Base-by-base conservation (phyloP, 2,888 invertebrate genomes). In the Epinotia brunnichana region DNA sequence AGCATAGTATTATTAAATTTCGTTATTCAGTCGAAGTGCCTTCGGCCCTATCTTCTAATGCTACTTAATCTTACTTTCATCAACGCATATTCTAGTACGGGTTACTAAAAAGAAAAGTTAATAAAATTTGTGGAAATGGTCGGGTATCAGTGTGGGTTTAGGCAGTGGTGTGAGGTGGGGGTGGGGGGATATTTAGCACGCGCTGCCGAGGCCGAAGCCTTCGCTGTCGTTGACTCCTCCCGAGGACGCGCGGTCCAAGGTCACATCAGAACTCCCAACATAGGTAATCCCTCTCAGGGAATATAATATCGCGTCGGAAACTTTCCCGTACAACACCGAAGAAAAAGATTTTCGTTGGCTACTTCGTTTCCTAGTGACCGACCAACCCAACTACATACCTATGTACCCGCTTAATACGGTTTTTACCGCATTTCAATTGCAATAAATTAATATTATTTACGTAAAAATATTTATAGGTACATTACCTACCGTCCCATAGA, bases 151-250 rank as follows among this genome's bases (percentile, higher is more conserved):
- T 74, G 74, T 76, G 76, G 76, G 74, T 70, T 70, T 78, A 77
- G 70, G 53, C 72, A 59, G 74, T 73, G 71, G 77, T 75, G 75
- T 71, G 72, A 80, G 75, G 74, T 67, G 77, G 76, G 75, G 74
- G 78, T 74, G 82, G 83, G 77, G 78, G 79, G 79, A 79, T 76
- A 79, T 79, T 78, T 79, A 82, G 80, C 81, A 80, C 82, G 82
- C 81, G 83, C 82, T 75, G 70, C 74, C 81, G 86, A 85, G 86
- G 86, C 87, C 82, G 78, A 78, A 80, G 81, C 78, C 78, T 81
- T 80, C 79, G 85, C 90, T 89, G 92, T 89, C 92, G 87, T 88
- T 92, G 92, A 92, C 92, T 89, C 87, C 82, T 86, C 81, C 83
- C 87, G 89, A 90, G 91, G 92, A 89, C 90, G 82, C 85, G 68